phyloP scores from a whole-genome alignment of 2,888 invertebrate species.

The Trissolcus japonicus region DNA sequence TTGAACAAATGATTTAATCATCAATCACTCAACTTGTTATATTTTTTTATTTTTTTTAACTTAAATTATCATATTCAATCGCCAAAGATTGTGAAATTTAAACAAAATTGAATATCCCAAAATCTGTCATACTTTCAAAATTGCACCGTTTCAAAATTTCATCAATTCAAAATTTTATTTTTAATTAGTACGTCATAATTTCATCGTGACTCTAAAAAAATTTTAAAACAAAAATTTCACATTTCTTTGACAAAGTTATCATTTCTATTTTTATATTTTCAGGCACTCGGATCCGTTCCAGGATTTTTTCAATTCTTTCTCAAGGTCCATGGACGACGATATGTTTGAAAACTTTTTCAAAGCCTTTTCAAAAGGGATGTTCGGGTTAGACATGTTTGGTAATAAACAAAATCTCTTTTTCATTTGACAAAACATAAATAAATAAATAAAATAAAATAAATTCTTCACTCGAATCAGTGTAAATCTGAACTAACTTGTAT shows the following conservation, averaged over 20 bases:
- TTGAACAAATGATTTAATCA: too few relatives aligned
- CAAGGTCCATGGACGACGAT: not conserved
- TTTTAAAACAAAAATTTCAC: too few relatives aligned
- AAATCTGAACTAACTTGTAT: not conserved
- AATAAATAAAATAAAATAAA: too few relatives aligned
- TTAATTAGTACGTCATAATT: too few relatives aligned
- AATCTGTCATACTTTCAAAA: not conserved
- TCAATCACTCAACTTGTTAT: too few relatives aligned
- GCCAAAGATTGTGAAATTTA: not conserved
- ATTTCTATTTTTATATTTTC: not conserved
- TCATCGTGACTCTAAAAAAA: too few relatives aligned
- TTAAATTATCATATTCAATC: not conserved
- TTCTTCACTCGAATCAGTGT: too few relatives aligned
- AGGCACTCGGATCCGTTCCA: not conserved
- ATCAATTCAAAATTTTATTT: not conserved
- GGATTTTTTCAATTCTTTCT: not conserved
- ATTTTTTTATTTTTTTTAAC: too few relatives aligned
- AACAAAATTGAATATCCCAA: not conserved
- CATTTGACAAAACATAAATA: too few relatives aligned
- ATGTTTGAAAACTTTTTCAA: not conserved
- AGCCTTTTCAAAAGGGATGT: not conserved
- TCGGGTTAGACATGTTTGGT: not conserved
- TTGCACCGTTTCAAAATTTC: not conserved
- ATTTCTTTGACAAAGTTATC: not conserved
- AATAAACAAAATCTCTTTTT: too few relatives aligned